Conservation (phyloP, 2,888 invertebrate genomes). For the Tromatobia lineatoria region DNA sequence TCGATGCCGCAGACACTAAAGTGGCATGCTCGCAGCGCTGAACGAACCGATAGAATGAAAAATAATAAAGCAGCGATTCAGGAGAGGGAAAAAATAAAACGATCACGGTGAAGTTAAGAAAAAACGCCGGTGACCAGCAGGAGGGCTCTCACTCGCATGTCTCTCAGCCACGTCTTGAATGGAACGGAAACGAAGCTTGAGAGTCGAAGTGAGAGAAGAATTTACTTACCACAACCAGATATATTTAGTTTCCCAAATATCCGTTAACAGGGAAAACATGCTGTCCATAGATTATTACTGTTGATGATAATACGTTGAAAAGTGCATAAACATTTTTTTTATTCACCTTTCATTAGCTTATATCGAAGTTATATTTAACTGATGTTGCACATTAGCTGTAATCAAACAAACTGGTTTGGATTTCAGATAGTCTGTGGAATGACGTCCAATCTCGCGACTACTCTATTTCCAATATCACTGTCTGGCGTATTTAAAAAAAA, state of each 20-base stretch:
- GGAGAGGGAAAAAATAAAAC: neutral
- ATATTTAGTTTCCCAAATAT: too few species aligned
- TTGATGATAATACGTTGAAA: too few species aligned
- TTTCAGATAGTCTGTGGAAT: neutral
- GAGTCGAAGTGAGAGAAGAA: neutral
- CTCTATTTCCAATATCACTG: conserved; percentile 3
- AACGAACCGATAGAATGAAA: conserved; percentile 30
- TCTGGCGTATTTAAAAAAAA: neutral
- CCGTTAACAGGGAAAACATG: too few species aligned
- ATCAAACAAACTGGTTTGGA: conserved; percentile 20
- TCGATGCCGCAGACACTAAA: conserved; percentile 16
- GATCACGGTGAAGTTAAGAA: neutral
- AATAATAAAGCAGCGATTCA: conserved; percentile 27
- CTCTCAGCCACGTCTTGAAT: conserved; percentile 35
- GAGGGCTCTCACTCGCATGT: conserved; percentile 39
- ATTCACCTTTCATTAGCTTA: neutral
- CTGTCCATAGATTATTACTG: too few species aligned
- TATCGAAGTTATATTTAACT: conserved; percentile 1
- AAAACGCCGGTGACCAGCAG: conserved; percentile 14
- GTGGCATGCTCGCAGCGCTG: conserved; percentile 8
- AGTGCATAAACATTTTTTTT: too few species aligned
- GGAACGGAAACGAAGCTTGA: conserved; percentile 52
- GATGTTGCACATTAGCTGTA: neutral
- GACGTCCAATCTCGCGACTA: neutral
- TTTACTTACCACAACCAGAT: too few species aligned